Evolutionary conservation across 2,888 invertebrate species (phyloP).

Genomic region (Entomobrya multifasciata): DNA sequence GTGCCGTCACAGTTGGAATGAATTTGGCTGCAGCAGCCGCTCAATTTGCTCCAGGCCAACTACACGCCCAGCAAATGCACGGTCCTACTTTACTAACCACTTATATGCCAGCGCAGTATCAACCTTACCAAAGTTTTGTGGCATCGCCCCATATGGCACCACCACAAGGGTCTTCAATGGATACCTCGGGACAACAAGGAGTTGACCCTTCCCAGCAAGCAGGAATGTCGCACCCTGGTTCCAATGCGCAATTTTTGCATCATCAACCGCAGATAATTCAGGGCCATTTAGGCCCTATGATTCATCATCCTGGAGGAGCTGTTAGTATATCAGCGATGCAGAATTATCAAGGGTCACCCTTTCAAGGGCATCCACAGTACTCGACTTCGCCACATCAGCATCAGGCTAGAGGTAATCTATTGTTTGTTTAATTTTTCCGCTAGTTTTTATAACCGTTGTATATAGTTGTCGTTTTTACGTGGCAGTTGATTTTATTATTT

Average conservation of each 20-base stretch:
- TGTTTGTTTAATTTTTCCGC: background rate
- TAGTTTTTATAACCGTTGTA: background rate
- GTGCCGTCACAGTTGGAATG: conserved; percentile 63
- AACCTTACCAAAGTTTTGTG: conserved; percentile 57
- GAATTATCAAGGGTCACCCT: conserved; percentile 20
- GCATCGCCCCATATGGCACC: conserved; percentile 16
- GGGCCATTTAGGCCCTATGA: conserved; percentile 57
- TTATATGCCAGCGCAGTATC: conserved; percentile 56
- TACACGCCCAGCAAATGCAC: conserved; percentile 57
- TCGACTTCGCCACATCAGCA: background rate
- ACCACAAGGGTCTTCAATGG: background rate
- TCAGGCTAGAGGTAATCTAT: conserved; percentile 18
- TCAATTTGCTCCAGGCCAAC: conserved; percentile 51
- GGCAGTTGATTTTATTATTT: conserved; percentile 8
- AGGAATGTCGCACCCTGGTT: background rate
- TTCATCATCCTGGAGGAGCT: conserved; percentile 44
- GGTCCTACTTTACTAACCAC: conserved; percentile 56
- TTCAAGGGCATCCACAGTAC: conserved; percentile 28
- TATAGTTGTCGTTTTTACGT: conserved; percentile 1
- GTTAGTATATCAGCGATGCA: conserved; percentile 39
- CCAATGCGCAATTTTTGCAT: conserved; percentile 41
- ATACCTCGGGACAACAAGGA: conserved; percentile 34
- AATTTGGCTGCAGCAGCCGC: conserved; percentile 53
- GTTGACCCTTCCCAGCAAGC: background rate
- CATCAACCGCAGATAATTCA: conserved; percentile 65